Evolutionary conservation across 64 coral and sea anemone genomes (phyloP).

Genomic region (Hydrozoanthus tunicans): DNA sequence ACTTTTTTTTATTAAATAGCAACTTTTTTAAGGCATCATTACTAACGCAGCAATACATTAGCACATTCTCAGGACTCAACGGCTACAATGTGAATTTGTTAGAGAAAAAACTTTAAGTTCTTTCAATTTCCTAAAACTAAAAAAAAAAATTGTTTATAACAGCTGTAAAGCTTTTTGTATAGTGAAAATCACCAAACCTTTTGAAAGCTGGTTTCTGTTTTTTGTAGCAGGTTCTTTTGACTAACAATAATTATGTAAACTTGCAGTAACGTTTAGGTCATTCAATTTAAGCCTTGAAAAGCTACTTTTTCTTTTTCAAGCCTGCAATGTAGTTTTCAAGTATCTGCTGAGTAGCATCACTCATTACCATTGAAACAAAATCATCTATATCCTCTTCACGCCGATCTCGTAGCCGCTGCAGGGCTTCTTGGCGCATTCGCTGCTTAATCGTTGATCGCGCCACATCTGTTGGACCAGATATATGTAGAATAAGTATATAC

Average conservation of each 20-base stretch:
- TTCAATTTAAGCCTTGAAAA: not conserved
- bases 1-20: too few relatives aligned
- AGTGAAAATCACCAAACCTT: too few relatives aligned
- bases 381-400: slow-evolving; percentile 46
- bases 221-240: too few relatives aligned
- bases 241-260: not conserved
- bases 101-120: too few relatives aligned
- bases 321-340: slow-evolving; percentile 40
- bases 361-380: slow-evolving; percentile 44
- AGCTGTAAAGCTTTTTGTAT: too few relatives aligned
- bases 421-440: slow-evolving; percentile 14
- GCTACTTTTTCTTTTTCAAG: slow-evolving; percentile 17
- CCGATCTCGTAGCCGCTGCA: slow-evolving; percentile 10
- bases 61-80: too few relatives aligned
- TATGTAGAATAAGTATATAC: not conserved
- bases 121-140: too few relatives aligned
- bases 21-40: too few relatives aligned
- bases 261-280: not conserved
- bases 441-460: slow-evolving; percentile 16
- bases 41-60: too few relatives aligned
- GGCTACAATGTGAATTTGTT: too few relatives aligned
- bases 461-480: not conserved
- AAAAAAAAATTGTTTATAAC: too few relatives aligned
- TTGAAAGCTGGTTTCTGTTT: too few relatives aligned
- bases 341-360: slow-evolving; percentile 14